Conservation (phyloP, 2,113 vertebrate species). For the Cepphus grylle region DNA sequence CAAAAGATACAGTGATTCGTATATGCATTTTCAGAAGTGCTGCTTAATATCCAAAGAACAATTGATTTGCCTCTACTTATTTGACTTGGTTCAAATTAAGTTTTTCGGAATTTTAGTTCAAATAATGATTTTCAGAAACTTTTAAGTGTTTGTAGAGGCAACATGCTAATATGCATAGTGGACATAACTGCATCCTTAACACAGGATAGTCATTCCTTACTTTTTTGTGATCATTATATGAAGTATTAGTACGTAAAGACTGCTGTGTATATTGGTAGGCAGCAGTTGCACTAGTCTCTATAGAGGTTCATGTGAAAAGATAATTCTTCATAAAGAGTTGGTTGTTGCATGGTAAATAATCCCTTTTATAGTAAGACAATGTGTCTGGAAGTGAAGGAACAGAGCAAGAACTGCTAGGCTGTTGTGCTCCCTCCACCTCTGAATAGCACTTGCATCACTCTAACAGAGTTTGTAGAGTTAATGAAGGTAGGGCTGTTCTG, state of each 20-base stretch:
- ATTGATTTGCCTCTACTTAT: fast-evolving
- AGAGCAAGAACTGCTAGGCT: neutral
- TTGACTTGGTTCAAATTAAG: neutral
- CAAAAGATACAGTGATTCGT: neutral
- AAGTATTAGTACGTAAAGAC: neutral
- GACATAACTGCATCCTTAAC: neutral
- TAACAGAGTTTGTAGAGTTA: neutral
- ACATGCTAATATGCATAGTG: neutral
- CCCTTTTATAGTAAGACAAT: neutral
- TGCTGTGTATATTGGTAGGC: neutral
- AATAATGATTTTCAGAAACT: neutral
- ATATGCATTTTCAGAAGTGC: neutral
- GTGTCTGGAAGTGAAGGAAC: neutral
- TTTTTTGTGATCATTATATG: neutral
- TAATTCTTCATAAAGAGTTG: neutral
- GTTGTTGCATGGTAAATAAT: neutral
- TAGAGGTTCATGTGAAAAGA: neutral
- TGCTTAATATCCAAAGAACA: neutral
- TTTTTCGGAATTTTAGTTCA: neutral
- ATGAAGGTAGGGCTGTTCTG: neutral
- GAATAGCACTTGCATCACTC: neutral
- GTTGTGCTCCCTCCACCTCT: neutral
- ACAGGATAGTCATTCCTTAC: neutral
- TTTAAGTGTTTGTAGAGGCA: neutral
- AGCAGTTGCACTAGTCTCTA: neutral